phyloP scores from a whole-genome alignment of 2,888 invertebrate species.

The Melieria picta region DNA sequence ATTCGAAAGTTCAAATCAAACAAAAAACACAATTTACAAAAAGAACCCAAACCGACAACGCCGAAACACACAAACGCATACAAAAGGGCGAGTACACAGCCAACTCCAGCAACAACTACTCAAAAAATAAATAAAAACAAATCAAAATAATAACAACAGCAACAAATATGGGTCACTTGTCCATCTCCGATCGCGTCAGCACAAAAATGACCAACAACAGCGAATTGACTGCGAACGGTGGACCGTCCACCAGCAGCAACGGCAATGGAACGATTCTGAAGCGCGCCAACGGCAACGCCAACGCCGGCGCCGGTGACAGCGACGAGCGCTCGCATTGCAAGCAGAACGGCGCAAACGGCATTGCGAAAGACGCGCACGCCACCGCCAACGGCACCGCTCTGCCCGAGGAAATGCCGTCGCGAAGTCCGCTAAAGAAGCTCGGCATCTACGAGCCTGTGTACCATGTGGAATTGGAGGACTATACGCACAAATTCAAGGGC shows the following conservation, averaged over 20 bases:
- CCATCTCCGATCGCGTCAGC: slow-evolving; percentile 60
- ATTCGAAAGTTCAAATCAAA: slow-evolving; percentile 1
- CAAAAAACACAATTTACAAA: slow-evolving; percentile 1
- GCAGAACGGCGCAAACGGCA: not conserved
- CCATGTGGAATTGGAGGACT: slow-evolving; percentile 57
- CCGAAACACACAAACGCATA: not conserved
- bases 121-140: slow-evolving; percentile 16
- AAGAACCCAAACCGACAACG: not conserved
- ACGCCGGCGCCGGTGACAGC: slow-evolving; percentile 24
- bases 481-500: slow-evolving; percentile 56
- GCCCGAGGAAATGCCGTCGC: slow-evolving; percentile 11
- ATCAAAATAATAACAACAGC: slow-evolving; percentile 11
- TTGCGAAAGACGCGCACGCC: slow-evolving; percentile 12
- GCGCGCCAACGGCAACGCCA: slow-evolving; percentile 29
- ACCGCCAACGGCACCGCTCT: not conserved
- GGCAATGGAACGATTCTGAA: slow-evolving; percentile 36
- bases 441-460: slow-evolving; percentile 48
- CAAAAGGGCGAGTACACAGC: too few species aligned
- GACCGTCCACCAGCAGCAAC: slow-evolving; percentile 36
- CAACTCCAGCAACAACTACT: not conserved
- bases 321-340: slow-evolving; percentile 32
- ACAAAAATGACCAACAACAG: slow-evolving; percentile 43
- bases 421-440: slow-evolving; percentile 22
- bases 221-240: slow-evolving; percentile 7
- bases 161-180: slow-evolving; percentile 60